Evolutionary conservation across 2,888 invertebrate genomes (phyloP), one percentile per base, ranked within the genome.

Genomic region (Cryptophagus acutangulus): DNA sequence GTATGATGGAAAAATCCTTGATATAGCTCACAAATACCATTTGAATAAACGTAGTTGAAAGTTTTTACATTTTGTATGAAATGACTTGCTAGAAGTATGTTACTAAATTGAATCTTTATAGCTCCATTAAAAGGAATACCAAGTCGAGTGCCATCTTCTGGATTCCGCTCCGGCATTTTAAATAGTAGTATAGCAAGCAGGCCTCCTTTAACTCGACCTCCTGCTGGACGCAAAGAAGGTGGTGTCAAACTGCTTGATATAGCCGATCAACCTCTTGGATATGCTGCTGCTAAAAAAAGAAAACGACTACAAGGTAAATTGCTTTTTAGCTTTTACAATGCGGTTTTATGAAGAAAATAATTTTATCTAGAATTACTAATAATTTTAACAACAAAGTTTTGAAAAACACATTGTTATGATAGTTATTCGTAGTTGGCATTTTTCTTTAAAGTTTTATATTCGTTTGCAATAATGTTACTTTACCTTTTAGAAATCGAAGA

Each of bases 231-330:
- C 55, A 92, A 81, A 73, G 94, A 90, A 66, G 87, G 93, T 37
- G 95, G 95, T 41, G 93, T 95, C 55, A 96, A 96, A 72, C 73
- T 96, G 33, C 73, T 96, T 25, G 95, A 95, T 66, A 92, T 96
- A 57, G 83, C 87, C 2, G 95, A 96, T 63, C 91, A 93, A 63
- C 95, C 95, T 0, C 69, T 89, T 17, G 87, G 87, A 6, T 84
- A 81, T 66, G 82, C 84, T 1, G 83, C 82, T 2, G 89, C 90
- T 10, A 94, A 94, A 66, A 87, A 93, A 68, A 78, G 93, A 54
- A 82, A 89, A 66, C 82, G 87, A 58, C 82, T 86, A 70, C 82
- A 86, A 57, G n/a, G n/a, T n/a, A n/a, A n/a, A n/a, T n/a, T n/a
- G n/a, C n/a, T n/a, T n/a, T n/a, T n/a, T 24, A 18, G 30, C 36